Base-by-base conservation (phyloP, 1,140 invertebrate genomes). In the Temnothorax nylanderi region DNA sequence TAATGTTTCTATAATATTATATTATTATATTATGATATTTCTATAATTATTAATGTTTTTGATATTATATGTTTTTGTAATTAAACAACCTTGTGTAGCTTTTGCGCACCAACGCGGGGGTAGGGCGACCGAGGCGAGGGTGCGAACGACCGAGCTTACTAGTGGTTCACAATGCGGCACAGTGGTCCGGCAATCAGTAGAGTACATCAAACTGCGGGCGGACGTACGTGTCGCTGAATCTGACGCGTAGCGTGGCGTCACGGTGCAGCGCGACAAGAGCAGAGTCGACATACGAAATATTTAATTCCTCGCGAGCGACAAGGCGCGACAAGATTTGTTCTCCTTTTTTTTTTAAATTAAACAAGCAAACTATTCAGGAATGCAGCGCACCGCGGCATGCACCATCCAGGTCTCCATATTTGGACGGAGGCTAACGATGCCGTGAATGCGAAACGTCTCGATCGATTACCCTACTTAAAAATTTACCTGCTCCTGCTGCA, bases 221-320 rank as follows among this genome's bases (percentile, higher is more conserved):
- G 54, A 84, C 41, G 69, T 84, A 84, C 41, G 69, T 84, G 69
- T 41, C 69, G 41, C 26, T 74, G 49, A 47, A 13, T 58, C 51
- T 72, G 67, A 82, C 65, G 67, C 65, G 78, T 82, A 64, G 51
- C 51, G 21, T 64, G 7, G 34, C 21, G n/a, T 32, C 37, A 26
- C 26, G 26, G 26, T 26, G 26, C 26, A 26, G 13, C 13, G 51
- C 10, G 18, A n/a, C 34, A 60, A 2, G 1, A 18, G 21, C n/a
- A n/a, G 34, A 67, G 13, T 51, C 34, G 21, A 37, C 54, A 60
- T 11, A 32, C 1, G 16, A 47, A 32, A 80, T 41, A 69, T 69
- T 56, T 41, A 41, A 56, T 60, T 7, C 34, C 16, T 67, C 4
- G 65, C 21, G 21, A 10, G 13, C 18, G 26, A 26, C 26, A 26